These are phyloP conservation scores for Cairina moschata DNA, from an alignment of 2,113 vertebrate species.

Conservation along the genomic window DNA sequence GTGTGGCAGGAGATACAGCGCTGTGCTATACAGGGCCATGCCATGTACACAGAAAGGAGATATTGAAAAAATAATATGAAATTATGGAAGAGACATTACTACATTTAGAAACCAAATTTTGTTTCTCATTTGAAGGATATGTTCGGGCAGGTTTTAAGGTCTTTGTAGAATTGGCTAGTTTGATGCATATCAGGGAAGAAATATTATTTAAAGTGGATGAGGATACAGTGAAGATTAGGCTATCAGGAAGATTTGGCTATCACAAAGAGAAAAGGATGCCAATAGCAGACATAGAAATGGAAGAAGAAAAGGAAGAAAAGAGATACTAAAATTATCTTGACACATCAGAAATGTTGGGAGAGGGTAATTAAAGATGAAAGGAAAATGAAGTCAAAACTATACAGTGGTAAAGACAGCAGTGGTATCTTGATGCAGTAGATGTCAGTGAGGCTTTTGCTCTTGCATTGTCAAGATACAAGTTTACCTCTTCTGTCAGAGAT, in stretches of 20 bases:
- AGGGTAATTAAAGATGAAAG: background rate
- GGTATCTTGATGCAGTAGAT: background rate
- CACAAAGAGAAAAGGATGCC: background rate
- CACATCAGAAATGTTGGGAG: background rate
- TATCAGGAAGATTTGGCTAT: background rate
- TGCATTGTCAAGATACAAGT: background rate
- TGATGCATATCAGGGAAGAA: background rate
- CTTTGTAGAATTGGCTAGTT: background rate
- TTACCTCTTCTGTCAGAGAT: background rate
- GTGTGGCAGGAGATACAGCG: background rate
- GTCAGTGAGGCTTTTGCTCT: background rate
- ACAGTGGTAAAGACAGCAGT: background rate
- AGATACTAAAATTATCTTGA: background rate
- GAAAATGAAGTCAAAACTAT: background rate
- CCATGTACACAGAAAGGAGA: background rate
- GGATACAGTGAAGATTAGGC: accelerated
- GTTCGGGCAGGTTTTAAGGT: background rate
- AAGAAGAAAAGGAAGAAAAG: background rate
- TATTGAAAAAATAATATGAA: background rate
- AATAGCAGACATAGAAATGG: background rate
- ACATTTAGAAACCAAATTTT: background rate
- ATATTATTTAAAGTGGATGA: background rate
- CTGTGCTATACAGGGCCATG: background rate
- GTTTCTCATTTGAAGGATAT: background rate
- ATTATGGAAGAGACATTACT: background rate